phyloP scores from a whole-genome alignment of 2,113 vertebrate genomes.

The Cochlearius cochlearius region DNA sequence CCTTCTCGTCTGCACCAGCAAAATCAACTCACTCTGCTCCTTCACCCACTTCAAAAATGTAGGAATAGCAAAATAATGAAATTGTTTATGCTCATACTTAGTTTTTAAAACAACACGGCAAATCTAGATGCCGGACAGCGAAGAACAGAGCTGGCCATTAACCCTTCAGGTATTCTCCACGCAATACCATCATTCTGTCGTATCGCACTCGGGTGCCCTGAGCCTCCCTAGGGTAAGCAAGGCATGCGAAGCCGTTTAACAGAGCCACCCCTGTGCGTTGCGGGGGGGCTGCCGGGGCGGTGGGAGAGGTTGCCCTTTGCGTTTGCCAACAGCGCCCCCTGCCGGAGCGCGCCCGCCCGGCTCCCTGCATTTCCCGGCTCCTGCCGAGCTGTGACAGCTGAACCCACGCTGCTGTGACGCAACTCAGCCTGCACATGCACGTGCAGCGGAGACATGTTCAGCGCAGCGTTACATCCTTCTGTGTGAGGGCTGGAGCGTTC shows the following conservation, averaged over 20 bases:
- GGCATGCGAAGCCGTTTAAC: rapidly evolving
- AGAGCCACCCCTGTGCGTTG: too few species aligned
- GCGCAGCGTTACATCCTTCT: rapidly evolving
- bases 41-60: neutral
- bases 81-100: neutral
- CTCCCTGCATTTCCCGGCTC: too few species aligned
- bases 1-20: neutral
- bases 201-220: too few species aligned
- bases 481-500: neutral
- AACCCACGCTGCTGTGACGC: neutral
- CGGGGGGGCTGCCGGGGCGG: too few species aligned
- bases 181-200: neutral
- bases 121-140: neutral
- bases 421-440: neutral
- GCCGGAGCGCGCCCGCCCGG: neutral
- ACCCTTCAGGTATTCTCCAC: neutral
- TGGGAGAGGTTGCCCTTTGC: constrained; percentile 2
- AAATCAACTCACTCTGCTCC: neutral
- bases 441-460: too few species aligned
- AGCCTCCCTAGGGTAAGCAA: neutral
- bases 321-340: constrained; percentile 82
- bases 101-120: neutral
- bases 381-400: neutral
- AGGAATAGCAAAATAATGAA: neutral
- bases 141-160: neutral